phyloP scores from a whole-genome alignment of 2,888 invertebrate genomes.

The Metalampra italica region DNA sequence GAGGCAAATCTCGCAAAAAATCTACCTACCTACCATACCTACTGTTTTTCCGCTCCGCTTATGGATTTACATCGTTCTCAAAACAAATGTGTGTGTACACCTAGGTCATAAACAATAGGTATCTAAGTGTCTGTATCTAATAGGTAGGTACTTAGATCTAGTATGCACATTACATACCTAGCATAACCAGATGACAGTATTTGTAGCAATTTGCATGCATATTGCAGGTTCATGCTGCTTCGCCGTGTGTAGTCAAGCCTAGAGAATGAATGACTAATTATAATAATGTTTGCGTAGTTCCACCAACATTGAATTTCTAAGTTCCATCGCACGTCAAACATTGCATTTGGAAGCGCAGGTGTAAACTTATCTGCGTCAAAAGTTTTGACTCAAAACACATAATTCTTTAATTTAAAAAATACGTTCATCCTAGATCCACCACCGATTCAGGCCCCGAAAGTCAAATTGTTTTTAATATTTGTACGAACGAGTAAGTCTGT shows the following conservation, averaged over 20 bases:
- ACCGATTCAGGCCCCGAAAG: no score
- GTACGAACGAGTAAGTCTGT: no score
- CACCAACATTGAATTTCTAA: no score
- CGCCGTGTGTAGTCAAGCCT: conserved; percentile 30
- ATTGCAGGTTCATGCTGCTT: conserved; percentile 49
- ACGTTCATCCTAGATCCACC: no score
- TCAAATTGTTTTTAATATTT: no score
- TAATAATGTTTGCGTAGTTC: background rate
- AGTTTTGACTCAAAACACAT: no score
- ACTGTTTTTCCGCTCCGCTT: background rate
- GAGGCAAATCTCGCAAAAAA: no score
- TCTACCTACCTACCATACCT: no score
- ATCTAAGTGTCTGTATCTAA: conserved; percentile 1
- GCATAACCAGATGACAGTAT: conserved; percentile 29
- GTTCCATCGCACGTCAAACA: no score
- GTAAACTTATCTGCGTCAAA: no score
- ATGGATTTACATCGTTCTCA: background rate
- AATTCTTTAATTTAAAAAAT: no score
- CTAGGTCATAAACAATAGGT: conserved; percentile 22
- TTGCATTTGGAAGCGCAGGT: no score
- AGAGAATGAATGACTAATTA: background rate
- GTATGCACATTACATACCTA: conserved; percentile 41
- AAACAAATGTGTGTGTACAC: background rate
- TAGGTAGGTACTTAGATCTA: conserved; percentile 9
- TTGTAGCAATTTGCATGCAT: conserved; percentile 52